Base-by-base conservation (phyloP, 2,797 vertebrate species). In the Cottoperca gobio region DNA sequence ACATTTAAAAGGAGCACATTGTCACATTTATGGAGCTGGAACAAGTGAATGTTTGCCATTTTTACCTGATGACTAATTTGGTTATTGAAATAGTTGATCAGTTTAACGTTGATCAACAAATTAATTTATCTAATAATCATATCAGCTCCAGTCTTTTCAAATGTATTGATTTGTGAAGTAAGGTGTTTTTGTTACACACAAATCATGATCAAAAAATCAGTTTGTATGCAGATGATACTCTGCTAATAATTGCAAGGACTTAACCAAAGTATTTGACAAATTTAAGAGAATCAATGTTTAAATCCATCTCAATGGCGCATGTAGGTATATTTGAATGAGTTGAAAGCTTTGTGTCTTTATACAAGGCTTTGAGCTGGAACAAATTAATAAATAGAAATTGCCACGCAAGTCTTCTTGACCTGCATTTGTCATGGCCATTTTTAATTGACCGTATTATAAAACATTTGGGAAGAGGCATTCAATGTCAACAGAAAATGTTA, bases 61-160 rank as follows among this genome's bases (percentile, higher is more conserved):
- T 24, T 52, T 19, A 46, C 28, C 43, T 16, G 6, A 37, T 46
- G 14, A 46, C 11, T 33, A 12, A 45, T 5, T 35, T 17, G 1
- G 33, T 61, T 8, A 14, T 40, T 19, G 2, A 58, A 68, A 52
- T 13, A 42, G 23, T 21, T 60, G 2, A 48, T 75, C 59, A 1
- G 19, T 58, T 74, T 76, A 70, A 17, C 46, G 21, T 57, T 68
- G 33, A 70, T 39, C 16, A 54, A 50, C 12, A 40, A 64, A 54
- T 69, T 0, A 21, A 40, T 49, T 17, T 10, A 49, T 16, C 9
- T 17, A 7, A 0, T 50, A 19, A 62, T 52, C 1, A 37, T 21
- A 71, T 67, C 21, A 43, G 16, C 31, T 65, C 8, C 9, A 48
- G 13, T 31, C 2, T n/a, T 70, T 61, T 49, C 3, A 57, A 52